Conservation (phyloP, 2,113 vertebrate genomes). For the Xiphophorus couchianus region DNA sequence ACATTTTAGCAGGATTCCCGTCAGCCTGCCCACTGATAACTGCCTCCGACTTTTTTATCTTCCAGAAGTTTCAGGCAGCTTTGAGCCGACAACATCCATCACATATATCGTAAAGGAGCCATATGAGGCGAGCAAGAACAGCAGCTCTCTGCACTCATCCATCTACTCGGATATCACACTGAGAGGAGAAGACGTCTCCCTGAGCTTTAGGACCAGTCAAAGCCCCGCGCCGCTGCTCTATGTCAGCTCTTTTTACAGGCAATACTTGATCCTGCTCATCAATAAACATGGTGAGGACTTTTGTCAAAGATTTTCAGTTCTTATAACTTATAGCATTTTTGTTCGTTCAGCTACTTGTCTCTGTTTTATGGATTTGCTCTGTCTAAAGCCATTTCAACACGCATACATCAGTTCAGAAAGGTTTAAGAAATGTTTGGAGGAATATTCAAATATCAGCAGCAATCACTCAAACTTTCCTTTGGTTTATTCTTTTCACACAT, state of each 20-base stretch:
- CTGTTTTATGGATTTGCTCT: not conserved
- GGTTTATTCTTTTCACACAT: no score
- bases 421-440: not conserved
- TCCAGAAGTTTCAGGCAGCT: conserved; percentile 92
- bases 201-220: conserved; percentile 89
- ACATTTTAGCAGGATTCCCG: not conserved
- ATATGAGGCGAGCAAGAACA: conserved; percentile 83
- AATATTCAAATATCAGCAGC: no score
- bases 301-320: not conserved
- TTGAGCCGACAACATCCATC: conserved; percentile 86
- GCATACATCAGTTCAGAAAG: not conserved
- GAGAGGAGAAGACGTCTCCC: conserved; percentile 82
- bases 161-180: conserved; percentile 85
- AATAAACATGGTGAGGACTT: conserved; percentile 85
- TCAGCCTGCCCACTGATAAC: conserved; percentile 1
- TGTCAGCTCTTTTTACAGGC: conserved; percentile 85
- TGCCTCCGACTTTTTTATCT: conserved; percentile 34
- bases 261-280: conserved; percentile 87
- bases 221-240: conserved; percentile 89
- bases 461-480: no score
- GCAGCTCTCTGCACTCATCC: conserved; percentile 82
- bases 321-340: not conserved
- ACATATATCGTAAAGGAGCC: conserved; percentile 88
- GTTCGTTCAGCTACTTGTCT: not conserved
- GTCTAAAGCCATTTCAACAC: not conserved